Base-by-base conservation (phyloP, 1,140 invertebrate genomes). In the Archivesica marissinica region DNA sequence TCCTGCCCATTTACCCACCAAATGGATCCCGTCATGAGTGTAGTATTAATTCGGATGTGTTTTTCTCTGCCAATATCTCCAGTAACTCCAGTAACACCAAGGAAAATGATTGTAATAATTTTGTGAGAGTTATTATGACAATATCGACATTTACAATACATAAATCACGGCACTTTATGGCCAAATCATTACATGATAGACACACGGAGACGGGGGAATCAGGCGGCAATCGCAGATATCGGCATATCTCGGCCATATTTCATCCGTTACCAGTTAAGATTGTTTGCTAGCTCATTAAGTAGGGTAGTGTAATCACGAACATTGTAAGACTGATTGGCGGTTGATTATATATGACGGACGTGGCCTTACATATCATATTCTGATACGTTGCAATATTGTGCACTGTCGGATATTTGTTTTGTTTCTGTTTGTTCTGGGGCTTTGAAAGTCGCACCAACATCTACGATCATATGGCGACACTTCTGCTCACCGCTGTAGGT, bases 61-160 rank as follows among this genome's bases (percentile, higher is more conserved):
- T 33, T 54, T 41, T 28, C 64, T 44, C 9, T 44, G 80, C 44
- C 39, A n/a, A n/a, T n/a, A n/a, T n/a, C n/a, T n/a, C n/a, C n/a
- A n/a, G n/a, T n/a, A n/a, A 44, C 47, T 83, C 80, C 41, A 56
- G 59, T 74, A 83, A 56, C 80, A 20, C 28, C 23, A 38, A 52
- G 80, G 80, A 74, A n/a, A 83, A 83, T 75, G 70, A 41, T 64
- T 39, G 50, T 30, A n/a, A 83, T 83, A 83, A 83, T 75, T 83
- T 75, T 59, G 41, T 25, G 2, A 41, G 80, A 83, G 64, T 83
- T 83, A 74, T 72, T 82, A 83, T 83, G 80, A 83, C 80, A 83
- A 74, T 74, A 83, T 83, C 54, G 80, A 52, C 80, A 72, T 83
- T 61, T 64, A 47, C 50, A 39, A 47, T 11, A 75, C 44, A 83